Conservation (phyloP, 1,140 invertebrate genomes). For the Trichonephila clavipes region DNA sequence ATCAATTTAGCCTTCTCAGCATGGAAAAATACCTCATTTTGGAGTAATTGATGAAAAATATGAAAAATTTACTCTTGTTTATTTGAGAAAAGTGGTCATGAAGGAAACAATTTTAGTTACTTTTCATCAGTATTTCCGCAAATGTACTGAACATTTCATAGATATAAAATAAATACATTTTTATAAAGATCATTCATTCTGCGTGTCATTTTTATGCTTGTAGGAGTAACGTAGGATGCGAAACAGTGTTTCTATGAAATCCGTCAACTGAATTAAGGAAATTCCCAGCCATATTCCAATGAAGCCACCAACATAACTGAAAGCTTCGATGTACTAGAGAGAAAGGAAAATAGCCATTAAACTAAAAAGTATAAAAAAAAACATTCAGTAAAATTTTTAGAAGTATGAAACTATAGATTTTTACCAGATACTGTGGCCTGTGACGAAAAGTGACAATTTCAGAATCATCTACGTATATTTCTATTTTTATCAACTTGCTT, state of each 20-base stretch:
- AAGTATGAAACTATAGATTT: not conserved
- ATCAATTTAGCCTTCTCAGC: too few relatives aligned
- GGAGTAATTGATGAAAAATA: too few relatives aligned
- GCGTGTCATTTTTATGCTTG: not conserved
- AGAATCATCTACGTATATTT: constrained; percentile 4
- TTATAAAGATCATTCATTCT: too few relatives aligned
- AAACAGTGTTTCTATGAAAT: constrained; percentile 45
- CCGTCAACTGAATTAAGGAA: constrained; percentile 27
- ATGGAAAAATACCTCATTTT: too few relatives aligned
- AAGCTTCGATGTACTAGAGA: constrained; percentile 29
- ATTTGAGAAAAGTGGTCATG: not conserved
- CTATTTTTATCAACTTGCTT: constrained; percentile 10
- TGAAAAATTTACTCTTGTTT: too few relatives aligned
- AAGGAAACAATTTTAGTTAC: not conserved
- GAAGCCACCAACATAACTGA: constrained; percentile 46
- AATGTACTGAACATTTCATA: not conserved
- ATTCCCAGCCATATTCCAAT: constrained; percentile 57
- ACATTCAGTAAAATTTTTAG: too few relatives aligned
- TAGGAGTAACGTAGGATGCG: not conserved
- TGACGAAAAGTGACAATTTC: constrained; percentile 16
- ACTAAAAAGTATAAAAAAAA: not conserved
- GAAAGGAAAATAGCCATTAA: not conserved
- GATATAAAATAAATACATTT: not conserved
- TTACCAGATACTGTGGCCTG: constrained; percentile 38
- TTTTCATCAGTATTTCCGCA: not conserved